phyloP scores from a whole-genome alignment of 2,113 vertebrate genomes.

The Azemiops feae region DNA sequence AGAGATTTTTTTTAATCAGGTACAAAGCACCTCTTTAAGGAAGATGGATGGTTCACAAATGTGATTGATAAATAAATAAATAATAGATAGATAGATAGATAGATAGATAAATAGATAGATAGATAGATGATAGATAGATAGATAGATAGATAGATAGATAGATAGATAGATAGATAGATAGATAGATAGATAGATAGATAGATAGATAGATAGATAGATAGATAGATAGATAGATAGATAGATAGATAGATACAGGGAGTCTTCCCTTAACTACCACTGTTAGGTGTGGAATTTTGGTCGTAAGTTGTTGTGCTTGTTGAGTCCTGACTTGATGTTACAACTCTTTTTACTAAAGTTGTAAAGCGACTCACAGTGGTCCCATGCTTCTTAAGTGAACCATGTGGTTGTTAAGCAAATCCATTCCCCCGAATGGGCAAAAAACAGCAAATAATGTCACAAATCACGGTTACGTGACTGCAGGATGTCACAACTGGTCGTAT shows the following conservation, averaged over 20 bases:
- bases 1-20: neutral
- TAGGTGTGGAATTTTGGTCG: neutral
- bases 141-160: neutral
- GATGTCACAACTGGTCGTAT: neutral
- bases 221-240: neutral
- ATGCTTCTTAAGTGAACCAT: neutral
- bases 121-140: rapidly evolving
- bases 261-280: neutral
- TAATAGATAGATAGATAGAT: too few relatives aligned
- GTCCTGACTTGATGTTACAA: neutral
- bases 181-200: rapidly evolving
- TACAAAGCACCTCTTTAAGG: neutral
- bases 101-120: too few relatives aligned
- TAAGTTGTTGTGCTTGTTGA: neutral
- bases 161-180: rapidly evolving
- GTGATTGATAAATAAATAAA: neutral
- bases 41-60: neutral
- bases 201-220: too few relatives aligned
- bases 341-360: neutral
- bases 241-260: neutral
- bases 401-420: neutral
- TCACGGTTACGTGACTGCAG: neutral
- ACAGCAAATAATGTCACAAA: neutral
- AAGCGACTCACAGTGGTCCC: neutral
- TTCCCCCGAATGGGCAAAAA: neutral